Evolutionary conservation across 2,888 invertebrate genomes (phyloP), one percentile per base, ranked within the genome.

Genomic region (Hydriomena furcata): DNA sequence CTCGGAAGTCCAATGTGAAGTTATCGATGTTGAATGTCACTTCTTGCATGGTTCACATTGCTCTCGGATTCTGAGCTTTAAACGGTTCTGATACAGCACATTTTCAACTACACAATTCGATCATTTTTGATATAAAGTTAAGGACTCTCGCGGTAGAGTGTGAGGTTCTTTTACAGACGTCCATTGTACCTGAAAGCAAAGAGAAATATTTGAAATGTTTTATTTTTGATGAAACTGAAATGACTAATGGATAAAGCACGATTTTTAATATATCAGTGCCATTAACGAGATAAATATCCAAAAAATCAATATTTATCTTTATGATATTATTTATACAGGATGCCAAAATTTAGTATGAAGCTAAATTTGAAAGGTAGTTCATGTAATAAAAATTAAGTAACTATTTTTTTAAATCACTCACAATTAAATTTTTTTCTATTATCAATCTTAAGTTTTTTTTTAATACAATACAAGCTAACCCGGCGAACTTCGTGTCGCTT

Each of bases 21-120:
- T 84, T 87, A 59, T 81, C 76, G 43, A 69, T 63, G 58, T 70
- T 76, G 24, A 83, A 61, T 10, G 84, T 64, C 50, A 82, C 61
- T 49, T 82, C 80, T 78, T 76, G 80, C 87, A 87, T 86, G 73
- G 67, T 84, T 84, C 73, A 83, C 81, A 82, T 85, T 67, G 46
- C 34, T 68, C 71, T 55, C 54, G 27, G 27, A 30, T 52, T 44
- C 37, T 52, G 13, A 23, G 27, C 20, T 45, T 47, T 44, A 40
- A 35, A 21, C 1, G 7, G 1, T 20, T 46, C 7, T 32, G 8
- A 10, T 37, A 32, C 8, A 37, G 42, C 27, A 27, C 23, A 34
- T 44, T 37, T 38, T 38, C 17, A 11, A 24, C 31, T 21, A 12
- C 11, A 12, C 5, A 7, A n/a, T 37, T 44, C 20, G 38, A 7